Conservation (phyloP, 2,888 invertebrate genomes). For the Bibio marci region DNA sequence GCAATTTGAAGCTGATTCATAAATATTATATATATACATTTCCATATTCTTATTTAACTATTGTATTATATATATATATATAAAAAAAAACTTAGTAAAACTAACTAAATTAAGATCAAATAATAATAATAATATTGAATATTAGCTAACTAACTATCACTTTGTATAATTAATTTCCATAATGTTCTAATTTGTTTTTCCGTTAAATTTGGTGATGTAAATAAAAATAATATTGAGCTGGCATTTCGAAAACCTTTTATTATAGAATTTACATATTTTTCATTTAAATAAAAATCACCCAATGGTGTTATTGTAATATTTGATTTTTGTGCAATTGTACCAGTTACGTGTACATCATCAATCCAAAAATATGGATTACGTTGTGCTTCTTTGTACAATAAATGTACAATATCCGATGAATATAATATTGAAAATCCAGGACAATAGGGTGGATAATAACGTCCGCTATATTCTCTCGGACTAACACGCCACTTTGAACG, state of each 20-base stretch:
- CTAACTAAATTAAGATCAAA: too few species aligned
- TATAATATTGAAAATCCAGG: constrained; percentile 54
- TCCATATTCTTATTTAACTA: too few species aligned
- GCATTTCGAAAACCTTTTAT: constrained; percentile 2
- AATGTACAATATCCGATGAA: constrained; percentile 41
- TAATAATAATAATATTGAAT: too few species aligned
- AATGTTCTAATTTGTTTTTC: constrained; percentile 28
- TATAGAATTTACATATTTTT: neutral
- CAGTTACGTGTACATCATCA: constrained; percentile 67
- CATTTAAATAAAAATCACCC: constrained; percentile 5
- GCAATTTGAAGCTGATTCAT: too few species aligned
- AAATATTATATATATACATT: too few species aligned
- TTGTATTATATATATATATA: too few species aligned
- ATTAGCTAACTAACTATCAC: constrained; percentile 2
- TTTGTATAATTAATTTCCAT: constrained; percentile 22
- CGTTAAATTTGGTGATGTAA: constrained; percentile 27
- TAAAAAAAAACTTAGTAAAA: too few species aligned
- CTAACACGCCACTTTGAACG: constrained; percentile 65
- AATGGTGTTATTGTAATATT: constrained; percentile 32
- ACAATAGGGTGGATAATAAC: constrained; percentile 58
- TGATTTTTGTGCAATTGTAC: constrained; percentile 35
- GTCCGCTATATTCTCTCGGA: constrained; percentile 41
- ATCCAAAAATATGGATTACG: constrained; percentile 60
- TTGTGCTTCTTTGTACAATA: constrained; percentile 41
- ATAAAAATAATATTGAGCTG: constrained; percentile 17